phyloP scores from a whole-genome alignment of 2,113 vertebrate genomes.

The Petromus typicus region DNA sequence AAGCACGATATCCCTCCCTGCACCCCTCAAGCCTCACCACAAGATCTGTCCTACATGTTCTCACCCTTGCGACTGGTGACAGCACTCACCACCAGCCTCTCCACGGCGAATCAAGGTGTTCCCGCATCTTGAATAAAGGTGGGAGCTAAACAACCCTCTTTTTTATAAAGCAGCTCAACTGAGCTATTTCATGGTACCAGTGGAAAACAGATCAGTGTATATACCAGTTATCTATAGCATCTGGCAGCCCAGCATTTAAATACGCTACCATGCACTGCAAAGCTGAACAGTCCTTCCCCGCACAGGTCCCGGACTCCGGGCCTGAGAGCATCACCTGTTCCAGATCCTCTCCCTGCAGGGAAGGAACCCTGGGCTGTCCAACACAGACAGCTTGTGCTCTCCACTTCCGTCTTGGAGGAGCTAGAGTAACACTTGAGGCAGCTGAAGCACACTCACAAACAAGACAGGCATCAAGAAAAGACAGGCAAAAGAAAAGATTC shows the following conservation, averaged over 20 bases:
- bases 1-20: not conserved
- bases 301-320: not conserved
- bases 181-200: not conserved
- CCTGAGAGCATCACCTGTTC: not conserved
- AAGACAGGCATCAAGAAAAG: conserved; percentile 15
- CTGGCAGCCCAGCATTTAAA: not conserved
- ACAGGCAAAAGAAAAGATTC: conserved; percentile 10
- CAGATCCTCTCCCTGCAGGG: not conserved
- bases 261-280: not conserved
- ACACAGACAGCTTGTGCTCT: not conserved
- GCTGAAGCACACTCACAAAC: not conserved
- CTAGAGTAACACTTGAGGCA: not conserved
- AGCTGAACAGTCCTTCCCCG: not conserved
- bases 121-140: not conserved
- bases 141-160: not conserved
- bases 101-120: not conserved
- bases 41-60: not conserved
- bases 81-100: not conserved
- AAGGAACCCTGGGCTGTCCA: not conserved
- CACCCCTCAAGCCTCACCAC: not conserved
- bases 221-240: not conserved
- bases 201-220: not conserved
- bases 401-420: not conserved
- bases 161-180: not conserved
- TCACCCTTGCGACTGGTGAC: not conserved